Percentiles rank a stretch among this genome's conserved stretches.
Conservation (phyloP, 2,888 invertebrate species). For the Rapana venosa region DNA sequence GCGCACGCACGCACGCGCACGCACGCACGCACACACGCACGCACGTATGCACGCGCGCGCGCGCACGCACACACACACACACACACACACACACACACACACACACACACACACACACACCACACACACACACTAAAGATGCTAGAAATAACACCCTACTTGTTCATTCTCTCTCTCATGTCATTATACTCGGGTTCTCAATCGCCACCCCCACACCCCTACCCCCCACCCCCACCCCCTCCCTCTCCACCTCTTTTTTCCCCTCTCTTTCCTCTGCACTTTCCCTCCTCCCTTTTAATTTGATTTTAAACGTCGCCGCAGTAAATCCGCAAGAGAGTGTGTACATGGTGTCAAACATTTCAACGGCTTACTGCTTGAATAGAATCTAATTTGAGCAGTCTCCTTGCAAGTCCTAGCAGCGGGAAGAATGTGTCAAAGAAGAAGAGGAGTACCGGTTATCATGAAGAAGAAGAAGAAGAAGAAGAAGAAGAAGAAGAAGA, state of each 20-base stretch:
- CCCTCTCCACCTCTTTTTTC: not conserved
- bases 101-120: not conserved
- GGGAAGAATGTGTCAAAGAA: not conserved
- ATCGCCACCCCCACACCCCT: not conserved
- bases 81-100: not conserved
- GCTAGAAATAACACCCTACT: no score
- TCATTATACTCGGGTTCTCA: no score
- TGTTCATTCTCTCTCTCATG: no score
- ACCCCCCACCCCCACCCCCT: not conserved
- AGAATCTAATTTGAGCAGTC: conserved; percentile 18
- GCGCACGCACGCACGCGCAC: not conserved
- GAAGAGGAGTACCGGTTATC: not conserved
- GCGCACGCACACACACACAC: not conserved
- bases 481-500: not conserved
- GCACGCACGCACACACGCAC: not conserved
- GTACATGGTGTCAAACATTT: conserved; percentile 18
- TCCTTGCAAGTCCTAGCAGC: not conserved
- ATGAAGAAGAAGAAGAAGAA: not conserved
- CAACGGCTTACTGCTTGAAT: not conserved
- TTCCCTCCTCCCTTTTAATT: no score
- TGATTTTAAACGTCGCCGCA: conserved; percentile 12
- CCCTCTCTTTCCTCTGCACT: not conserved
- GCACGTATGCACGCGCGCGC: no score
- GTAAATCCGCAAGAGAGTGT: not conserved
- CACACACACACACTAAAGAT: not conserved